A percentile compares a stretch with the other conserved stretches of the same genome.
Conservation (phyloP, 23 tunicate species). For the Trididemnum clinides region DNA sequence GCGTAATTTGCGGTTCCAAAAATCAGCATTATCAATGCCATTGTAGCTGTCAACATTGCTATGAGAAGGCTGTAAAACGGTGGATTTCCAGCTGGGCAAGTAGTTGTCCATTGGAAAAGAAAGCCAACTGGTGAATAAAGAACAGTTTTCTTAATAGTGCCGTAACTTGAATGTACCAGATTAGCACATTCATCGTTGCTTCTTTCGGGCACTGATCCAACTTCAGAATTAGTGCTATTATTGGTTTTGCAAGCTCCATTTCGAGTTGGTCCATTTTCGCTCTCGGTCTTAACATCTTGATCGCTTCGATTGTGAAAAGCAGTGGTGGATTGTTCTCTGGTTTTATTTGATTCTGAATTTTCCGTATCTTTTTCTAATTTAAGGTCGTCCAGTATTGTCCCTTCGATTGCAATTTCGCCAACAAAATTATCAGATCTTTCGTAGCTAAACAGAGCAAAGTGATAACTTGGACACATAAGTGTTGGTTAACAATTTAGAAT, state of each 20-base stretch:
- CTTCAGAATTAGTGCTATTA: neutral
- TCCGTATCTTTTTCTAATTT: neutral
- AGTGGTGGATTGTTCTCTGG: neutral
- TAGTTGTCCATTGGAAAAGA: constrained; percentile 49
- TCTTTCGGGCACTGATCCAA: neutral
- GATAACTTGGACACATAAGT: too few species aligned
- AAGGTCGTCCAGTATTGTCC: neutral
- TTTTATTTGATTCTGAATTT: neutral
- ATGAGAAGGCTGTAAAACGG: constrained; percentile 57
- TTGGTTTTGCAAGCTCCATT: neutral
- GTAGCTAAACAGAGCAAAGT: neutral
- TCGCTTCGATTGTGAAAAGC: neutral
- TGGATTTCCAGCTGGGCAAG: constrained; percentile 47
- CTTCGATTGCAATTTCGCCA: neutral
- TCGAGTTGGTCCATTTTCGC: neutral
- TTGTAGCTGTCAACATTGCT: constrained; percentile 42
- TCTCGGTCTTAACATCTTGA: neutral
- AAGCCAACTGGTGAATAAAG: constrained; percentile 47
- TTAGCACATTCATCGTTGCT: neutral
- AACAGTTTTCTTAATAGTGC: constrained; percentile 51
- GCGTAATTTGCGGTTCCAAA: neutral
- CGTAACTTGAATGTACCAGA: constrained; percentile 22
- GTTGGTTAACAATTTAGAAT: too few species aligned
- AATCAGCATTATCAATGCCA: constrained; percentile 27
- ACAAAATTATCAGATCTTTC: constrained; percentile 5